These are phyloP conservation scores for Tachypleus tridentatus DNA, from an alignment of 1,140 invertebrate species.

Conservation along the genomic window DNA sequence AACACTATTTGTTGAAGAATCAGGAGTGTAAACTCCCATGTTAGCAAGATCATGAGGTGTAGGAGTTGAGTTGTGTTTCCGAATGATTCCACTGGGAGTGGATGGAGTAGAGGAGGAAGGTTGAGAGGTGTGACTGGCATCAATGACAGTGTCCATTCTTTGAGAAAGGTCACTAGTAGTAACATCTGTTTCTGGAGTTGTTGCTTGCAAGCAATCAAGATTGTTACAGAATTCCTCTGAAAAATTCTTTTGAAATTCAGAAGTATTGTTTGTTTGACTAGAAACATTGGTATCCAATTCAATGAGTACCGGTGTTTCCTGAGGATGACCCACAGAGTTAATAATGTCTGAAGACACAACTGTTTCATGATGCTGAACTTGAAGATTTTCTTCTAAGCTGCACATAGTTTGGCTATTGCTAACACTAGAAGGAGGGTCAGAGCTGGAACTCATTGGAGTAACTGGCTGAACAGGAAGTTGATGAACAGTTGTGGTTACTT, in stretches of 20 bases:
- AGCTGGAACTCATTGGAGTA: background rate
- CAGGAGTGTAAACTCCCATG: conserved; percentile 68
- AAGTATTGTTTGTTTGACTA: background rate
- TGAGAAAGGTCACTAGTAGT: background rate
- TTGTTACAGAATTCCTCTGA: background rate
- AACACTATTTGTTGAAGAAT: conserved; percentile 70
- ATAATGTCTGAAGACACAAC: background rate
- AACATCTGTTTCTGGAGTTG: background rate
- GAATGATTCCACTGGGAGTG: conserved; percentile 11
- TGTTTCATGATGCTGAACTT: background rate
- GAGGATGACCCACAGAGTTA: too few relatives aligned
- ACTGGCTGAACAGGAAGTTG: background rate
- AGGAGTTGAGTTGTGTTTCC: conserved; percentile 14
- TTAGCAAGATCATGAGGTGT: conserved; percentile 44
- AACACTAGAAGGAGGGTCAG: background rate
- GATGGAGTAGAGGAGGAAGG: conserved; percentile 4
- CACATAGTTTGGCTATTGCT: background rate
- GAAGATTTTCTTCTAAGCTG: background rate
- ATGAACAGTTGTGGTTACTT: background rate
- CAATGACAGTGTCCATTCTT: background rate
- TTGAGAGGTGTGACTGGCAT: background rate
- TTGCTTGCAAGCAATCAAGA: background rate
- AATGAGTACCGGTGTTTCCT: background rate
- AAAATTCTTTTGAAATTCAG: background rate
- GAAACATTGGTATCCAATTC: background rate